Evolutionary conservation across 2,888 invertebrate genomes (phyloP), one percentile per base, ranked within the genome.

Genomic region (Rhagophthalmus giganteus): DNA sequence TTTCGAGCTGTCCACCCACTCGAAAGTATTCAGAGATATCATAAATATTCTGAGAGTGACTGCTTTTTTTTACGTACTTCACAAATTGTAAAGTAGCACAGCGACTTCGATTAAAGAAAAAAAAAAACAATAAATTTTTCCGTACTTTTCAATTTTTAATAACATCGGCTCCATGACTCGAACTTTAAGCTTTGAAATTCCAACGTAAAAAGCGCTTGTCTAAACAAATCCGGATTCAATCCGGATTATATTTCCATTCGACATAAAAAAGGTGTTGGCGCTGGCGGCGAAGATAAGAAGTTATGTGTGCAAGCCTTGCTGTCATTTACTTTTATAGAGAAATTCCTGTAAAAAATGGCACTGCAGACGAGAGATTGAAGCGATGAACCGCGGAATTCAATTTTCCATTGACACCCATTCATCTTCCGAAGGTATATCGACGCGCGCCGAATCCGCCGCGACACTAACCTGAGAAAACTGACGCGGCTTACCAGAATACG

Each of bases 331-430:
- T 70, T 68, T 68, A 67, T 69, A 64, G 64, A 68, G 65, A 66
- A 65, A 67, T 67, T 65, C 65, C 57, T 63, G 61, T 63, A 70
- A 70, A 70, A 71, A 69, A 69, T 67, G 63, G 63, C 63, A 58
- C 62, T 60, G 64, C 63, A 67, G 57, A 58, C 62, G 64, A 65
- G 69, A 70, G 67, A 81, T 81, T 79, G 80, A 79, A 77, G 79
- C 81, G 81, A 81, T 81, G 81, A 80, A 81, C 81, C 81, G 78
- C 80, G 78, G 81, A 81, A 82, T 82, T 82, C 81, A 82, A 82
- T 82, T 81, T 82, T 79, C 81, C 80, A 81, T 81, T 80, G 80
- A 81, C 80, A 80, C 67, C 67, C 68, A 71, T 71, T 69, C 65
- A 67, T 70, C 70, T 69, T 67, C 58, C 55, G 40, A 27, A 35